Conservation (phyloP, 2,888 invertebrate species). For the Tachina fera region DNA sequence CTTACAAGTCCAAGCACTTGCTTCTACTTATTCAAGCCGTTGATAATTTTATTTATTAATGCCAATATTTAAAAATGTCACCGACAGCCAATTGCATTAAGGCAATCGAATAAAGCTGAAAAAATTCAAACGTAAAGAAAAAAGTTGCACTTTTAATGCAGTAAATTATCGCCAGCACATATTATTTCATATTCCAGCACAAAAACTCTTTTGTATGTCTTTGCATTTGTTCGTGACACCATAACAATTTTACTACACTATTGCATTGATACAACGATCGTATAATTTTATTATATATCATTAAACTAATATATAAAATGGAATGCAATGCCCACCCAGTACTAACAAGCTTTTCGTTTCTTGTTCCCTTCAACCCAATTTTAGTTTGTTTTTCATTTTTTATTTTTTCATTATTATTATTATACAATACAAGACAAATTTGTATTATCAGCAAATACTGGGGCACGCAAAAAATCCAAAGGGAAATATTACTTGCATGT, state of each 20-base stretch:
- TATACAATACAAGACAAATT: conserved; percentile 37
- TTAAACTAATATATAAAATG: conserved; percentile 36
- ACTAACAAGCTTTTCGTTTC: background rate
- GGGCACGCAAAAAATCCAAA: background rate
- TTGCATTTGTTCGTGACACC: background rate
- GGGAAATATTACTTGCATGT: background rate
- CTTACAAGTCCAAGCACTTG: background rate
- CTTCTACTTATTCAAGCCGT: background rate
- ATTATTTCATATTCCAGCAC: background rate
- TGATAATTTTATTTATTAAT: background rate
- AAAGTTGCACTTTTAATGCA: no score
- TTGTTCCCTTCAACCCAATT: background rate
- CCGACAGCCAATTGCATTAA: background rate
- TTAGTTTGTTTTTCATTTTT: background rate
- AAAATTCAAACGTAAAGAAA: background rate
- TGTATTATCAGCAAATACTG: conserved; percentile 17
- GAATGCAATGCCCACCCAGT: conserved; percentile 25
- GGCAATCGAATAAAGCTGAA: background rate
- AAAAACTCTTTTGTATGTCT: background rate
- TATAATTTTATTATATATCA: conserved; percentile 54
- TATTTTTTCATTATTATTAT: background rate
- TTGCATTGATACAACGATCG: conserved; percentile 14
- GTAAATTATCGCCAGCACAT: no score
- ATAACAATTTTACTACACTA: conserved; percentile 6
- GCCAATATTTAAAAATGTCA: background rate